These are phyloP conservation scores for Philopotamus ludificatus DNA, from an alignment of 1,140 invertebrate species.

Conservation along the genomic window DNA sequence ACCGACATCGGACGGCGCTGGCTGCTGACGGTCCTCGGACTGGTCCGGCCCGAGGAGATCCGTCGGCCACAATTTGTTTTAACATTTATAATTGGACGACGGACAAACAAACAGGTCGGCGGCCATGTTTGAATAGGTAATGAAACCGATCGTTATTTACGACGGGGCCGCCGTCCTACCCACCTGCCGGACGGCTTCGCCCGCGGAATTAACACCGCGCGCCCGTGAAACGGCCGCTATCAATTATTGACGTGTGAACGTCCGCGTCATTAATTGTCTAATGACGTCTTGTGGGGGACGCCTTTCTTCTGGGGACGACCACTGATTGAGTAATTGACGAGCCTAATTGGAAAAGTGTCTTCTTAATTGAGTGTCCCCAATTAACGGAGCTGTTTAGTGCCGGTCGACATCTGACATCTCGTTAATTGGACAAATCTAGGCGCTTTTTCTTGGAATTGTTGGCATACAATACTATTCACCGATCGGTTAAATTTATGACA, in stretches of 20 bases:
- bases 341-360: not conserved
- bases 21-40: no score
- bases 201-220: not conserved
- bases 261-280: not conserved
- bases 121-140: slow-evolving; percentile 38
- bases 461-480: no score
- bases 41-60: no score
- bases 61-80: slow-evolving; percentile 29
- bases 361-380: not conserved
- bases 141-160: slow-evolving; percentile 34
- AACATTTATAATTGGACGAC: slow-evolving; percentile 34
- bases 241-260: slow-evolving; percentile 11
- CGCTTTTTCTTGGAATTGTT: no score
- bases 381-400: not conserved
- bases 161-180: slow-evolving; percentile 16
- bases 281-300: not conserved
- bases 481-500: no score
- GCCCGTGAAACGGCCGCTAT: slow-evolving; percentile 2
- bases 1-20: no score
- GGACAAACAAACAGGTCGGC: slow-evolving; percentile 32
- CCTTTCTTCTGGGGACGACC: not conserved
- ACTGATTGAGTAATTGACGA: not conserved
- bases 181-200: slow-evolving; percentile 7
- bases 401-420: no score
- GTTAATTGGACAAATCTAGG: no score